Evolutionary conservation across 1,140 invertebrate species (phyloP).

Genomic region (Cotesia glomerata): DNA sequence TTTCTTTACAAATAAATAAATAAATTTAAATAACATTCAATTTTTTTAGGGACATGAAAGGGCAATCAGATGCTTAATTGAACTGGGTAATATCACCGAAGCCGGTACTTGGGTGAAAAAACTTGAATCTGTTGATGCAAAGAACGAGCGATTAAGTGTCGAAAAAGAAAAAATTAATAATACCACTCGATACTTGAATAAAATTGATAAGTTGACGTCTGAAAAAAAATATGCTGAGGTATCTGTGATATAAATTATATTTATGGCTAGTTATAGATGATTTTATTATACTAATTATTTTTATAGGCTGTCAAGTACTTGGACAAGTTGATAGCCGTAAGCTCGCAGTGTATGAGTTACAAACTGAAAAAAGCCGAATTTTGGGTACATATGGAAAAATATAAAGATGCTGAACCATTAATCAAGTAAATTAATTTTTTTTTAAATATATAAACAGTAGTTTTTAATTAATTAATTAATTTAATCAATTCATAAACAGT

Average conservation of each 20-base stretch:
- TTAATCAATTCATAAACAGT: neutral
- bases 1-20: no score
- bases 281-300: neutral
- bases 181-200: neutral
- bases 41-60: neutral
- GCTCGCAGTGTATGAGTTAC: neutral
- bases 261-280: neutral
- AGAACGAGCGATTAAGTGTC: neutral
- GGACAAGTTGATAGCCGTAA: neutral
- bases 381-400: neutral
- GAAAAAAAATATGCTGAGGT: constrained; percentile 1
- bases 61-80: neutral
- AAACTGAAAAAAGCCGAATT: constrained; percentile 1
- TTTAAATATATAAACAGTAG: neutral
- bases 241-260: neutral
- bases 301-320: neutral
- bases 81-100: neutral
- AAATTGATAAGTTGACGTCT: neutral
- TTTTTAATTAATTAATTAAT: neutral
- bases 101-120: neutral
- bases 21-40: neutral
- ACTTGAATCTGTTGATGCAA: neutral
- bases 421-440: neutral
- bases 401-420: neutral
- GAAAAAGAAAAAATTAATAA: neutral